Evolutionary conservation across 2,888 invertebrate species (phyloP).

Genomic region (Congeria kusceri): DNA sequence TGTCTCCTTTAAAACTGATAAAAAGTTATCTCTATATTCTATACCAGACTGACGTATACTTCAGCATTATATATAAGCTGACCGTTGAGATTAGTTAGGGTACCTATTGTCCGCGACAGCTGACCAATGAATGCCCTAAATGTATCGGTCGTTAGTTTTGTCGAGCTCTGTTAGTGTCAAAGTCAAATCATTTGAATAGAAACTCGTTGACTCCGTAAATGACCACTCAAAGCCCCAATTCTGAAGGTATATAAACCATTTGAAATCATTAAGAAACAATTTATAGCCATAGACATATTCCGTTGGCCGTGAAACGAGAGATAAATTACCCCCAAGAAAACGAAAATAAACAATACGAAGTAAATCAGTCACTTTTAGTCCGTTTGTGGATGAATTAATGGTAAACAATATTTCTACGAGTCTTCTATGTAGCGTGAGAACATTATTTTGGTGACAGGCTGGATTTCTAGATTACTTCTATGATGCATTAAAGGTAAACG

Average conservation of each 20-base stretch:
- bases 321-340: slow-evolving; percentile 36
- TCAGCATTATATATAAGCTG: too few relatives aligned
- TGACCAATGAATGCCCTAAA: too few relatives aligned
- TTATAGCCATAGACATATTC: slow-evolving; percentile 5
- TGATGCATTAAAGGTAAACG: slow-evolving; percentile 18
- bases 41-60: too few relatives aligned
- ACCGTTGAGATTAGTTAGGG: too few relatives aligned
- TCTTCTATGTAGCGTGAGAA: slow-evolving; percentile 40
- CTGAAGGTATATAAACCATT: slow-evolving; percentile 7
- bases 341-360: slow-evolving; percentile 44
- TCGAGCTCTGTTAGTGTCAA: slow-evolving; percentile 33
- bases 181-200: slow-evolving; percentile 22
- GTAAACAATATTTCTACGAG: slow-evolving; percentile 43
- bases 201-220: slow-evolving; percentile 12
- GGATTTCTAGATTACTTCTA: slow-evolving; percentile 16
- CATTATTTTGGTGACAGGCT: slow-evolving; percentile 14
- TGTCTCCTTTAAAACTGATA: too few relatives aligned
- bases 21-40: too few relatives aligned
- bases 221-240: slow-evolving; percentile 9
- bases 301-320: slow-evolving; percentile 22
- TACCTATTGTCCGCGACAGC: too few relatives aligned
- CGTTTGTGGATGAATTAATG: slow-evolving; percentile 42
- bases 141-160: too few relatives aligned
- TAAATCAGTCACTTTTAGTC: slow-evolving; percentile 22
- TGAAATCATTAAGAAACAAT: slow-evolving; percentile 2